These are phyloP conservation scores for Cantharis rufa DNA, from an alignment of 2,888 invertebrate species.

Conservation along the genomic window DNA sequence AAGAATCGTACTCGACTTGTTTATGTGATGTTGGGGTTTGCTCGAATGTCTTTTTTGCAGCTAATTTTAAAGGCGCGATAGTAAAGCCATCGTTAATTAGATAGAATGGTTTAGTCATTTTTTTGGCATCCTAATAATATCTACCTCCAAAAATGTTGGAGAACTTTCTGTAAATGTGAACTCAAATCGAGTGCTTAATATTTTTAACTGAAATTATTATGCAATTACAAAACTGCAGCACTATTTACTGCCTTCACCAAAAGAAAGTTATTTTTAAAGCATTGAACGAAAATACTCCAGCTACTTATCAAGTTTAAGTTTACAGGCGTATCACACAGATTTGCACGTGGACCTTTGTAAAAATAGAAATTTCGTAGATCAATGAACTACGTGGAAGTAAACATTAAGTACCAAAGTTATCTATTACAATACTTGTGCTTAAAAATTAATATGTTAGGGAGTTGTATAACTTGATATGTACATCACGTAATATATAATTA, in stretches of 20 bases:
- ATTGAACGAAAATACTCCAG: not conserved
- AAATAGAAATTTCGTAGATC: conserved; percentile 32
- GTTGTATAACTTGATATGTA: not conserved
- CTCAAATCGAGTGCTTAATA: not conserved
- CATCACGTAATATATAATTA: not conserved
- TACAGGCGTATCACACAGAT: conserved; percentile 21
- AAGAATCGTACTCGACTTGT: conserved; percentile 31
- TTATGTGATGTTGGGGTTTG: conserved; percentile 19
- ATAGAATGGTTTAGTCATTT: not conserved
- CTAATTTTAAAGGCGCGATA: conserved; percentile 25
- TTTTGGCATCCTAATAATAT: not conserved
- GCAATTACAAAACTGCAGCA: not conserved
- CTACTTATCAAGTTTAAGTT: conserved; percentile 20
- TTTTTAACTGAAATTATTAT: not conserved
- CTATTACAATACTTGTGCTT: not conserved
- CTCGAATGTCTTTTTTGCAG: conserved; percentile 19
- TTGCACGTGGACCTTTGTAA: conserved; percentile 28
- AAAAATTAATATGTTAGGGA: not conserved
- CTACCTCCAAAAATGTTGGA: not conserved
- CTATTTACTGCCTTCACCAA: not conserved
- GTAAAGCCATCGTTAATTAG: conserved; percentile 9
- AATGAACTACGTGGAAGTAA: conserved; percentile 25
- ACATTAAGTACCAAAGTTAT: not conserved
- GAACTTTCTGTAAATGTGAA: not conserved
- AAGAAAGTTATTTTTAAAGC: conserved; percentile 1